phyloP scores from a whole-genome alignment of 2,797 vertebrate species.

The Argyrosomus regius region DNA sequence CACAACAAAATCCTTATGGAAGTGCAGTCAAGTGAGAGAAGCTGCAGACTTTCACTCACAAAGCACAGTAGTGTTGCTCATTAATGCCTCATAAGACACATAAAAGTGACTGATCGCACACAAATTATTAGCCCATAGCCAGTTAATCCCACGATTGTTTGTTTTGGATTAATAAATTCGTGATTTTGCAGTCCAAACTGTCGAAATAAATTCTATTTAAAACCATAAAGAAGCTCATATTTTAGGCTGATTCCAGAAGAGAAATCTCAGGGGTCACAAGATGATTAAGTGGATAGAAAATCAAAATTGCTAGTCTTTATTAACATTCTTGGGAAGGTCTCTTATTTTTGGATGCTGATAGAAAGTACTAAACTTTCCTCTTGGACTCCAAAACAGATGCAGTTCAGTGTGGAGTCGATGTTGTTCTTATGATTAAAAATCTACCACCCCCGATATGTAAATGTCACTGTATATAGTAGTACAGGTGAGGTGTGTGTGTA shows the following conservation, averaged over 20 bases:
- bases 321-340: not conserved
- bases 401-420: not conserved
- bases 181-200: too few species aligned
- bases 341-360: not conserved
- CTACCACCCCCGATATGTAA: conserved; percentile 25
- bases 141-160: not conserved
- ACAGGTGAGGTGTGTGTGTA: conserved; percentile 53
- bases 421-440: not conserved
- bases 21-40: conserved; percentile 21
- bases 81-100: not conserved
- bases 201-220: not conserved
- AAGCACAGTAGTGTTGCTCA: not conserved
- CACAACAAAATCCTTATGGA: conserved; percentile 28
- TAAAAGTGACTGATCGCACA: not conserved
- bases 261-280: not conserved
- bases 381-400: not conserved
- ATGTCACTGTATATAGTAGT: conserved; percentile 29
- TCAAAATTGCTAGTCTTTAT: not conserved
- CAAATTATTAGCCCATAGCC: not conserved
- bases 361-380: not conserved
- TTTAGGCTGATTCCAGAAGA: too few species aligned
- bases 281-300: not conserved
- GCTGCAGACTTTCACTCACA: not conserved
- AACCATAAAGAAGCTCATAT: not conserved
- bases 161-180: not conserved